These are phyloP conservation scores for Phaenicophaeus curvirostris DNA, from an alignment of 2,797 vertebrate species.

Conservation along the genomic window DNA sequence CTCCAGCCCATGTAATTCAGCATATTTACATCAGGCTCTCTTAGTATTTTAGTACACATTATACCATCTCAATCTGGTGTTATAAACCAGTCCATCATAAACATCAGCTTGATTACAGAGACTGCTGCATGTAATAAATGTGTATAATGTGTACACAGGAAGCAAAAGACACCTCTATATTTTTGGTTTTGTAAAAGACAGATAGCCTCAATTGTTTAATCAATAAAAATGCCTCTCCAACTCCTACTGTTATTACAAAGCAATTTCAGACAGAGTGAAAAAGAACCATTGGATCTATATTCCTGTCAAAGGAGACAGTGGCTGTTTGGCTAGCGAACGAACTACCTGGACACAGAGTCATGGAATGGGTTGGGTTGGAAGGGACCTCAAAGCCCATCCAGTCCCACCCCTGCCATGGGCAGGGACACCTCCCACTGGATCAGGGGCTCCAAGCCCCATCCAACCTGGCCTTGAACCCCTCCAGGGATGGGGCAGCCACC, in stretches of 20 bases:
- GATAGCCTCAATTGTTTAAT: slow-evolving; percentile 79
- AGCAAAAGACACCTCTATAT: slow-evolving; percentile 72
- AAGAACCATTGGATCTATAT: slow-evolving; percentile 61
- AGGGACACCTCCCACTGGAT: too few species aligned
- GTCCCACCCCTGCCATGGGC: too few species aligned
- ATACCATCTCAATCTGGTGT: slow-evolving; percentile 7
- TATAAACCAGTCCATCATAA: slow-evolving; percentile 44
- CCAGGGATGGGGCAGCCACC: too few species aligned
- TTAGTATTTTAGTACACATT: neutral
- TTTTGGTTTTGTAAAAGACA: slow-evolving; percentile 76
- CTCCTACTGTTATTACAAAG: slow-evolving; percentile 75
- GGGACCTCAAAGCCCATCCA: too few species aligned
- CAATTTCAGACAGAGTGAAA: slow-evolving; percentile 71
- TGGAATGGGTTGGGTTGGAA: too few species aligned
- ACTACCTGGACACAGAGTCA: neutral
- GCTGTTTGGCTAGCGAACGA: slow-evolving; percentile 21
- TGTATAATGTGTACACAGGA: slow-evolving; percentile 26
- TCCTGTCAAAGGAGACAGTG: slow-evolving; percentile 56
- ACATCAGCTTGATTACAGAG: slow-evolving; percentile 64
- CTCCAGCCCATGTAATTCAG: neutral
- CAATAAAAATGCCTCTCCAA: slow-evolving; percentile 79
- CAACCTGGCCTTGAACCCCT: too few species aligned
- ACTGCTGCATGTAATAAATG: slow-evolving; percentile 60
- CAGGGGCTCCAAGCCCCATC: too few species aligned
- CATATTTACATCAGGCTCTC: slow-evolving; percentile 17